These are phyloP conservation scores for Hemitrygon akajei DNA, from an alignment of 2,797 vertebrate genomes.

Conservation along the genomic window DNA sequence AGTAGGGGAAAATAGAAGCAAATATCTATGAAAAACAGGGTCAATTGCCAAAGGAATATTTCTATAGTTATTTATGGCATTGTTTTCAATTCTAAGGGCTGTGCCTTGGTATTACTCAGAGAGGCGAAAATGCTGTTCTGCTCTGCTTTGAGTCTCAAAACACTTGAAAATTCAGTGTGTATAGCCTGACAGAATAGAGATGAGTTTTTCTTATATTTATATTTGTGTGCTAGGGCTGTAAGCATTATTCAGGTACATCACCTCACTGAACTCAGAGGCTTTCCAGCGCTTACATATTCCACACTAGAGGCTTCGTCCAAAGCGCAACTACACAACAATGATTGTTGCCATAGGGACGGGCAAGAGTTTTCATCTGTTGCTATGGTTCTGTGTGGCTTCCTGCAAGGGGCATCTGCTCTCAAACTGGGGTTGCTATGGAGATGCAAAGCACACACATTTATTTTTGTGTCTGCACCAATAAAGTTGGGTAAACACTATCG, in stretches of 20 bases:
- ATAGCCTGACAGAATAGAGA: not conserved
- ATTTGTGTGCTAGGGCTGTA: not conserved
- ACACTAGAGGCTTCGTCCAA: not conserved
- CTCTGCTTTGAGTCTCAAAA: not conserved
- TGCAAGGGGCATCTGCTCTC: slow-evolving; percentile 30
- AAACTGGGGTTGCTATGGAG: slow-evolving; percentile 27
- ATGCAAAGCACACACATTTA: slow-evolving; percentile 13
- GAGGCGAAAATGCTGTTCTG: not conserved
- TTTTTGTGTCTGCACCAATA: slow-evolving; percentile 19
- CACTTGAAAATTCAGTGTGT: not conserved
- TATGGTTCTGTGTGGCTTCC: slow-evolving; percentile 44
- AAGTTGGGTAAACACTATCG: not conserved
- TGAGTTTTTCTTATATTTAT: not conserved
- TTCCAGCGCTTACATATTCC: not conserved
- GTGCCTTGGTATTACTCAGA: not conserved
- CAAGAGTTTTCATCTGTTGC: slow-evolving; percentile 57
- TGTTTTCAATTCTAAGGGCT: not conserved
- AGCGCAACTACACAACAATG: slow-evolving; percentile 47
- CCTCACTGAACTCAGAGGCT: slow-evolving; percentile 6
- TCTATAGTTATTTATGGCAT: not conserved
- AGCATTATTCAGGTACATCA: slow-evolving; percentile 29
- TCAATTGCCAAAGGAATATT: not conserved
- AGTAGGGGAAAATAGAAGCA: too few species aligned
- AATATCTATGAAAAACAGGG: not conserved
- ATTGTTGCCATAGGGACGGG: slow-evolving; percentile 55